Evolutionary conservation across 2,888 invertebrate species (phyloP).

Genomic region (Zele albiditarsus): DNA sequence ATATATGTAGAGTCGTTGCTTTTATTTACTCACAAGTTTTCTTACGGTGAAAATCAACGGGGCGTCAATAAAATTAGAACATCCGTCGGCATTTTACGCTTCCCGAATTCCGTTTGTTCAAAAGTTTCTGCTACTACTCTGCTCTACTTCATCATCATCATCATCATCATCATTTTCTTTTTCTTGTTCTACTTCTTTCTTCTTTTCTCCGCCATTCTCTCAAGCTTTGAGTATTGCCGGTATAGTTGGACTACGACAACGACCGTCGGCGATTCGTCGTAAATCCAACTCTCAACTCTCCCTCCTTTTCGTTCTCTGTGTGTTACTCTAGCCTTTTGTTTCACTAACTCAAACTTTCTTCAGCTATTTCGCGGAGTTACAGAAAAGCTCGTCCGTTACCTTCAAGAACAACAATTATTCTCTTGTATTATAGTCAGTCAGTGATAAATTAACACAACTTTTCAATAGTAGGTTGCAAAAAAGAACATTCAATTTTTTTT

Average conservation of each 20-base stretch:
- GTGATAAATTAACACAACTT: conserved; percentile 12
- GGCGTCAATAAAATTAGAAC: conserved; percentile 34
- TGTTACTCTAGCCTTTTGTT: not conserved
- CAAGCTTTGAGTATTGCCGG: conserved; percentile 10
- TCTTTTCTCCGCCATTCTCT: not conserved
- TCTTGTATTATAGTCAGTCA: conserved; percentile 2
- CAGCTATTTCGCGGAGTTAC: not conserved
- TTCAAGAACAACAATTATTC: conserved; percentile 11
- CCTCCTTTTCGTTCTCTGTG: not conserved
- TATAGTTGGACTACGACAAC: conserved; percentile 12
- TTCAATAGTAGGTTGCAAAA: not conserved
- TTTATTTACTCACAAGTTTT: conserved; percentile 32
- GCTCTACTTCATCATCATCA: not conserved
- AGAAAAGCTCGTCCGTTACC: not conserved
- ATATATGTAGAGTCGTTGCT: conserved; percentile 21
- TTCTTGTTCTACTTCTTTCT: not conserved
- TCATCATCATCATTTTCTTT: not conserved
- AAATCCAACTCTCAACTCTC: not conserved
- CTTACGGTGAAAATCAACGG: conserved; percentile 13
- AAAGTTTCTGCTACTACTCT: conserved; percentile 15
- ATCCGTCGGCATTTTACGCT: conserved; percentile 16
- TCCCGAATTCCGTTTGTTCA: conserved; percentile 23
- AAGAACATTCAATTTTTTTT: not conserved
- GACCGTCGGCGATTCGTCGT: conserved; percentile 10
- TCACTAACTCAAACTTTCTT: conserved; percentile 3